Base-by-base conservation (phyloP, 2,113 vertebrate genomes). In the Dipodomys ordii region DNA sequence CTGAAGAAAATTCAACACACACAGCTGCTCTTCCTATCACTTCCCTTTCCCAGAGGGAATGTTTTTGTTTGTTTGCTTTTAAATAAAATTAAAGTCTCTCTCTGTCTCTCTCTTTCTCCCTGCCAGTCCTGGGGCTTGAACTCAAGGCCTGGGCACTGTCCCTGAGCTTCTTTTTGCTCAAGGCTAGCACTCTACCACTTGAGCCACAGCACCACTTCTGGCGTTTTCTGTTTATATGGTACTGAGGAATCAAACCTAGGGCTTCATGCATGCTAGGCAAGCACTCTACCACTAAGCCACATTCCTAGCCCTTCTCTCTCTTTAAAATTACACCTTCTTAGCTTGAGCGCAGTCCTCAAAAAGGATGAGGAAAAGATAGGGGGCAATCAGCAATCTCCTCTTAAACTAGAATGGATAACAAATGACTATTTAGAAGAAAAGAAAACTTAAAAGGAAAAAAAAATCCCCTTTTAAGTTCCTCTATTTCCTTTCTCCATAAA, bases 311-410 rank as follows among this genome's bases (percentile, higher is more conserved):
- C 39, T 39, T 39, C 39, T 39, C 39, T 39, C 39, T 49, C 12
- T 49, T 49, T 49, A 11, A 49, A 78, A 93, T 65, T n/a, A 88
- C 73, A 95, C 19, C 11, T 18, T 19, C 6, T 22, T 88, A 95
- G 90, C 77, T 57, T 87, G 83, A 95, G 65, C 22, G 92, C 85
- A 86, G 92, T 49, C 94, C 87, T 90, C 90, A 81, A 53, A 91
- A 95, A 83, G 71, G 44, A 86, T 68, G 72, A 94, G 89, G 87
- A 91, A 91, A 93, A 83, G 71, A 83, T 9, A 44, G 72, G 49
- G 84, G 44, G 32, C 77, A 74, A 68, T 28, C 9, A 1, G 71
- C 74, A 64, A 64, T 10, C 49, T 87, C 80, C 71, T 74, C 88
- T 89, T 19, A 9, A 86, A 95, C 83, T 80, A 73, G 83, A 92